Base-by-base conservation (phyloP, 2,113 vertebrate species). In the Nerophis lumbriciformis region DNA sequence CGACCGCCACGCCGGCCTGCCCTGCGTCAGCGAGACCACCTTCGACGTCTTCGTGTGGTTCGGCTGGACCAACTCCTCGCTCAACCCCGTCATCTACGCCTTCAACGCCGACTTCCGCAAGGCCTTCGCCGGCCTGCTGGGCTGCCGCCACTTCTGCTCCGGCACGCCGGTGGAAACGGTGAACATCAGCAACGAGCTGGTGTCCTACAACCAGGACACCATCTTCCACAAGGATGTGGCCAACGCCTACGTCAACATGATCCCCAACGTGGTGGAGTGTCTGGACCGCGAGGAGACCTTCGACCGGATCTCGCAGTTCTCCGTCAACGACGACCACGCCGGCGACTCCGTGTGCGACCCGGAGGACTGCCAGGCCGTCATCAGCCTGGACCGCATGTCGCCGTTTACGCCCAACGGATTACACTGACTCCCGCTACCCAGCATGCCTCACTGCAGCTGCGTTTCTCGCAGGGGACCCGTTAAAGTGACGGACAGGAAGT, bases 41-140 rank as follows among this genome's bases (percentile, higher is more conserved):
- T 99, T 99, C 59, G 90, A 98, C 60, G 85, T 98, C 37, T 99
- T 99, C 1, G 94, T 98, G 72, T 99, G 95, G 96, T 95, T 96
- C 73, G 94, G 95, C 39, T 99, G 96, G 96, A 93, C 94, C 60
- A 98, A 98, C 86, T 99, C 95, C 2, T 93, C 94, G 0, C 90
- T 99, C 57, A 99, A 97, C 79, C 96, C 96, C 44, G 79, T 98
- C 67, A 94, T 98, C 69, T 99, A 98, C 65, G 95, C 96, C 50
- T 99, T 95, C 88, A 97, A 99, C 54, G 92, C 94, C 0, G 95
- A 99, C 80, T 98, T 99, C 68, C 88, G 94, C 65, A 92, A 93
- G 83, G 93, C 94, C 66, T 98, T 99, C 56, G 91, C 93, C 61
- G 93, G 88, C 72, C 90, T 99, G 5, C 61, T 99, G 77, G 95